These are phyloP conservation scores for Eulithis testata DNA, from an alignment of 2,888 invertebrate species.

Conservation along the genomic window DNA sequence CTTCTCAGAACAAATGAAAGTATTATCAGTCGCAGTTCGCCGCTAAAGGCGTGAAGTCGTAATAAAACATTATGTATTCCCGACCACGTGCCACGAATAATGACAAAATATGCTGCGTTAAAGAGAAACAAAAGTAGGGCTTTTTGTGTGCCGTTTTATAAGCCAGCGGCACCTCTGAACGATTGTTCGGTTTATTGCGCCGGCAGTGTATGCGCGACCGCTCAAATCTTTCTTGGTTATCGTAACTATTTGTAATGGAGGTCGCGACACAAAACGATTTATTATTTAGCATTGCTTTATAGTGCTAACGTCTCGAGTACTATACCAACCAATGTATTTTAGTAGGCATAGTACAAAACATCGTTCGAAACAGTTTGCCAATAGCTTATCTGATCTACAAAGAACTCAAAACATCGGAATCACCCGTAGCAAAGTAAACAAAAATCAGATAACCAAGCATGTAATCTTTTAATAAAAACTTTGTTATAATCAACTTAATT, in stretches of 20 bases:
- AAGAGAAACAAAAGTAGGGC: slow-evolving; percentile 73
- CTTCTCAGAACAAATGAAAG: slow-evolving; percentile 79
- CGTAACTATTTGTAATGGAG: slow-evolving; percentile 31
- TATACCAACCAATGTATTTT: too few species aligned
- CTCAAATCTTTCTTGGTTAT: slow-evolving; percentile 36
- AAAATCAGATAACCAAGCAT: slow-evolving; percentile 12
- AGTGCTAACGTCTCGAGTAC: background rate
- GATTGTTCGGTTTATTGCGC: slow-evolving; percentile 58
- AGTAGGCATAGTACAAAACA: too few species aligned
- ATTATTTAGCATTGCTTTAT: slow-evolving; percentile 8
- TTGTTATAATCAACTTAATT: slow-evolving; percentile 30
- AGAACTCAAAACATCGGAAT: too few species aligned
- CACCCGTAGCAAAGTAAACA: background rate
- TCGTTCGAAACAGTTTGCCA: too few species aligned
- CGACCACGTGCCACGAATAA: slow-evolving; percentile 79
- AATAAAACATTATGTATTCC: slow-evolving; percentile 84
- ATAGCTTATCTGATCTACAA: too few species aligned
- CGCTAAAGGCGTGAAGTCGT: slow-evolving; percentile 80
- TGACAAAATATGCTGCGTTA: slow-evolving; percentile 71
- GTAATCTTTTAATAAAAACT: slow-evolving; percentile 17
- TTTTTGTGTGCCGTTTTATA: slow-evolving; percentile 71
- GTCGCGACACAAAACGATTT: slow-evolving; percentile 5
- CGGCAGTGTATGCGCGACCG: slow-evolving; percentile 45
- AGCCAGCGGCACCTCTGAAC: slow-evolving; percentile 70
- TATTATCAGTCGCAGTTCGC: slow-evolving; percentile 74